These are phyloP conservation scores for Nematostella vectensis DNA, from an alignment of 92 coral and sea anemone species.

Conservation along the genomic window DNA sequence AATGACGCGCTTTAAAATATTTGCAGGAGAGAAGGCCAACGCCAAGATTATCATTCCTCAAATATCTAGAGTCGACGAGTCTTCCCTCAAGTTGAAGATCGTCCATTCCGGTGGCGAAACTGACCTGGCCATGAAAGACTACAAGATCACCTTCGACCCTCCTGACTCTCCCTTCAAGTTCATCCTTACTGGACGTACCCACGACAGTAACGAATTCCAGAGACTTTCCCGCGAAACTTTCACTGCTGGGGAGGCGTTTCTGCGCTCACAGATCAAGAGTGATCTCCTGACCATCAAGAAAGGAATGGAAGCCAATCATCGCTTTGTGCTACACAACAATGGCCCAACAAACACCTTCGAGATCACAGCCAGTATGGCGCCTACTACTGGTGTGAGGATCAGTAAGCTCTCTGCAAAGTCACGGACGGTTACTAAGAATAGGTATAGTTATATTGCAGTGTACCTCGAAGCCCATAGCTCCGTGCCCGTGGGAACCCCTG, in stretches of 20 bases:
- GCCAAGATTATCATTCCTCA: constrained; percentile 2
- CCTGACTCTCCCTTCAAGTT: background rate
- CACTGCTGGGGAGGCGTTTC: background rate
- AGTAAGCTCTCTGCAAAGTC: no score
- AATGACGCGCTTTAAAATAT: no score
- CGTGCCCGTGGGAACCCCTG: background rate
- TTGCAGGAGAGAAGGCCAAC: background rate
- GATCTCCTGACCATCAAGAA: constrained; percentile 1
- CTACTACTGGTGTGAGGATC: no score
- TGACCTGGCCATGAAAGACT: background rate
- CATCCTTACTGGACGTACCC: background rate
- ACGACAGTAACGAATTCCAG: background rate
- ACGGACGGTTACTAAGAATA: background rate
- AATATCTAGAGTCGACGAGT: background rate
- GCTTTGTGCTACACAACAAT: constrained; percentile 2
- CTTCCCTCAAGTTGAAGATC: background rate
- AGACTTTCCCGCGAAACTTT: background rate
- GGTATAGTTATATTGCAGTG: background rate
- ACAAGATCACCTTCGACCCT: background rate
- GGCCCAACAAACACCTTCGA: background rate
- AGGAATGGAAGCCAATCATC: background rate
- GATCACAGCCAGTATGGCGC: background rate
- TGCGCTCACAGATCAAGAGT: constrained; percentile 2
- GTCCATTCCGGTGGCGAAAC: background rate
- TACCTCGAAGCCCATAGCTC: background rate